These are phyloP conservation scores for Poeciliopsis presidionis DNA, from an alignment of 2,797 vertebrate species.

Conservation along the genomic window DNA sequence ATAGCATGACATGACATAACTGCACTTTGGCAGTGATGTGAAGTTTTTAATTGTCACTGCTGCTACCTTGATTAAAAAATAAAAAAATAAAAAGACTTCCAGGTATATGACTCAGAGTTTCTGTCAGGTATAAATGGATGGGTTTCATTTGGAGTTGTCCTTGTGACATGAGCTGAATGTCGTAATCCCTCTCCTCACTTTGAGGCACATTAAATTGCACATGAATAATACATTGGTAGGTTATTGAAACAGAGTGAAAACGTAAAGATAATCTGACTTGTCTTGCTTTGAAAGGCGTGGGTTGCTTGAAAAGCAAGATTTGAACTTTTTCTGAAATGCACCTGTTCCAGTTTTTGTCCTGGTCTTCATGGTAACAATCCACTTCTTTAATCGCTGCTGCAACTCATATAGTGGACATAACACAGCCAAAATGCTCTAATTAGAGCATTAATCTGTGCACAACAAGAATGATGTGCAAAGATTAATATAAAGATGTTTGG, in stretches of 20 bases:
- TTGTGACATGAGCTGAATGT: constrained; percentile 7
- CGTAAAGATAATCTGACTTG: background rate
- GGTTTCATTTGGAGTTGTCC: constrained; percentile 12
- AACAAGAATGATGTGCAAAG: background rate
- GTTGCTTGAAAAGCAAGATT: background rate
- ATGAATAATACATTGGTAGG: constrained; percentile 14
- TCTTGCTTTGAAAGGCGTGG: background rate
- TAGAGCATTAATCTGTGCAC: background rate
- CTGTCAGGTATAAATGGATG: background rate
- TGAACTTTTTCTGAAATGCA: background rate
- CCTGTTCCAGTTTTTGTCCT: background rate
- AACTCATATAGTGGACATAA: background rate
- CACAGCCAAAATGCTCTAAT: constrained; percentile 1
- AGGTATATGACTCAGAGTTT: constrained; percentile 4
- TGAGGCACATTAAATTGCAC: background rate
- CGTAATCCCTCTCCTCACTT: background rate
- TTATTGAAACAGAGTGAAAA: constrained; percentile 7
- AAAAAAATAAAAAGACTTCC: background rate
- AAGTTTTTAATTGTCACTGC: background rate
- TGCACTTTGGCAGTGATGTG: background rate
- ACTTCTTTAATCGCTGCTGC: background rate
- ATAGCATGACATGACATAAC: background rate
- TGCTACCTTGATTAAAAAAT: background rate
- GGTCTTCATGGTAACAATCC: background rate
- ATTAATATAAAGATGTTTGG: background rate